These are phyloP conservation scores for Trachelus iudaicus DNA, from an alignment of 2,888 invertebrate species.

Conservation along the genomic window DNA sequence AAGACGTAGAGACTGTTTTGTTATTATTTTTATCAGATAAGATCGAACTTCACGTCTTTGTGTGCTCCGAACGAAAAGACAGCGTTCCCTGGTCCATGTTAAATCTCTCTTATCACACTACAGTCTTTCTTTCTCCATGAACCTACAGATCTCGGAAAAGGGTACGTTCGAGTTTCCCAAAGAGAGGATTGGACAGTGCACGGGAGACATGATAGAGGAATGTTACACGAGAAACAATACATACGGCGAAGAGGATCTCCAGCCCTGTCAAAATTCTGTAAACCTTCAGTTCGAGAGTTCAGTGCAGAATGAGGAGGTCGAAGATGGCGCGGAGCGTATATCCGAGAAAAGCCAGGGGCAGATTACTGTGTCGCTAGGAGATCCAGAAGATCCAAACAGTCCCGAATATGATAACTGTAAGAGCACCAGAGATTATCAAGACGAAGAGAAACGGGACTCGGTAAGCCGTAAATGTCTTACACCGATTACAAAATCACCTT, in stretches of 20 bases:
- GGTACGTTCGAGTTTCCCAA: not conserved
- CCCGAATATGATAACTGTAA: not conserved
- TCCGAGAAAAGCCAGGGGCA: not conserved
- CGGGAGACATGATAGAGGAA: not conserved
- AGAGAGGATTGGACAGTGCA: not conserved
- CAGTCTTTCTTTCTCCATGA: not conserved
- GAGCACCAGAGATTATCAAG: not conserved
- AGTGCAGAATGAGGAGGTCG: not conserved
- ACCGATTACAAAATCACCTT: not conserved
- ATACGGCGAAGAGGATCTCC: not conserved
- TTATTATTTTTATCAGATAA: not conserved
- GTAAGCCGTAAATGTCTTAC: not conserved
- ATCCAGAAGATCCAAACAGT: not conserved
- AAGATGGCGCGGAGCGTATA: not conserved
- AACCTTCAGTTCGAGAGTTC: not conserved
- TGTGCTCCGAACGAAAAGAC: not conserved
- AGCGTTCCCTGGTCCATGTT: not conserved
- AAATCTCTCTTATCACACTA: not conserved
- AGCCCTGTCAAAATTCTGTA: not conserved
- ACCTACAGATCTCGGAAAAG: not conserved
- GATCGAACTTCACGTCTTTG: not conserved
- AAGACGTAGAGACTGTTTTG: not conserved
- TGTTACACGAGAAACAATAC: not conserved
- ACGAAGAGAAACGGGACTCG: not conserved
- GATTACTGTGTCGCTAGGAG: not conserved